Evolutionary conservation across 2,888 invertebrate species (phyloP).

Genomic region (Troides helena): DNA sequence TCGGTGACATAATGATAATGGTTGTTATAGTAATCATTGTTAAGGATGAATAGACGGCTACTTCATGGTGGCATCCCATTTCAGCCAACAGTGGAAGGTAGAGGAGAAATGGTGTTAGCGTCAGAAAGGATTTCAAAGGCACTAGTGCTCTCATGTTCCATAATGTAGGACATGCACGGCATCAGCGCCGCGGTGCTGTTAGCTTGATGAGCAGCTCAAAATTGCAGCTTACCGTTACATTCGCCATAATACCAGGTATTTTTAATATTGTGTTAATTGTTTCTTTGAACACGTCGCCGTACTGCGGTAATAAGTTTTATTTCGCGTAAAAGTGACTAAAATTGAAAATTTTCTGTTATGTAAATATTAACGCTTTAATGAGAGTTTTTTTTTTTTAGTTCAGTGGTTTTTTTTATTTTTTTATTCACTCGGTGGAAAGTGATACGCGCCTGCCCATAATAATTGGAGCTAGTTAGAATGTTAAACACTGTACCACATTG

Average conservation of each 20-base stretch:
- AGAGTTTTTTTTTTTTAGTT: too few relatives aligned
- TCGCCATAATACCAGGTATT: slow-evolving; percentile 7
- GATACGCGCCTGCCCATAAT: too few relatives aligned
- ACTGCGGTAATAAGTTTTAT: neutral
- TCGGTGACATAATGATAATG: too few relatives aligned
- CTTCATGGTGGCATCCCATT: neutral
- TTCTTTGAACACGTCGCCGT: neutral
- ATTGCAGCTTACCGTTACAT: neutral
- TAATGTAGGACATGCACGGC: slow-evolving; percentile 1
- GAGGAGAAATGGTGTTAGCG: neutral
- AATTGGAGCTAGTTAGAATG: too few relatives aligned
- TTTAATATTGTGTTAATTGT: neutral
- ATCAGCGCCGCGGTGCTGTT: slow-evolving; percentile 2
- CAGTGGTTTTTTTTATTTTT: too few relatives aligned
- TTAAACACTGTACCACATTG: too few relatives aligned
- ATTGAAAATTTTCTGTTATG: neutral
- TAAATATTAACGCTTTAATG: too few relatives aligned
- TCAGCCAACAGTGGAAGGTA: neutral
- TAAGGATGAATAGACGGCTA: neutral
- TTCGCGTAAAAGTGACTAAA: neutral
- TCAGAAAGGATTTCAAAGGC: slow-evolving; percentile 6
- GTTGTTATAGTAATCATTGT: neutral
- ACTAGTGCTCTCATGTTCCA: neutral
- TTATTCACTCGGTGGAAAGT: too few relatives aligned
- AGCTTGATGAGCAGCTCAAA: slow-evolving; percentile 13